Conservation (phyloP, 1,140 invertebrate species). For the Elymnias hypermnestra region DNA sequence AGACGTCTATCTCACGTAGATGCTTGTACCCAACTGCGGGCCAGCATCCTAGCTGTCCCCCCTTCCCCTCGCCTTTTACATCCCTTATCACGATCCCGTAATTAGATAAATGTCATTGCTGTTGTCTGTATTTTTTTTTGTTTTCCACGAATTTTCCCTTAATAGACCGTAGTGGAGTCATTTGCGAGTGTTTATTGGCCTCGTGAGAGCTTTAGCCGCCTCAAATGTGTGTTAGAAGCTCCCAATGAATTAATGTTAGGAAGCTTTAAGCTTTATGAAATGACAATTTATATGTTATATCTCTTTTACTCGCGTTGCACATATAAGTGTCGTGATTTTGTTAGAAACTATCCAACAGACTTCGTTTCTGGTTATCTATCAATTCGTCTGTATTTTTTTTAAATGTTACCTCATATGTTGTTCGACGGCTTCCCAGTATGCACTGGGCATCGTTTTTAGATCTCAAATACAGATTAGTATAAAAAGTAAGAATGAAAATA, state of each 20-base stretch:
- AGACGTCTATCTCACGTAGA: conserved; percentile 18
- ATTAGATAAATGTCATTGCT: conserved; percentile 72
- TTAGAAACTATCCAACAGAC: too few relatives aligned
- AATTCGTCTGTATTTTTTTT: too few relatives aligned
- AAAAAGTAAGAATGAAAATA: too few relatives aligned
- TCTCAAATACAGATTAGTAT: too few relatives aligned
- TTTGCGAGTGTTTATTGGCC: conserved; percentile 7
- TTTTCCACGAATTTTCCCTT: conserved; percentile 16
- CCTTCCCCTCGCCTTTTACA: conserved; percentile 29
- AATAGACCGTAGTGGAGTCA: conserved; percentile 11
- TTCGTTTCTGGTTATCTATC: too few relatives aligned
- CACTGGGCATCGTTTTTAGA: too few relatives aligned
- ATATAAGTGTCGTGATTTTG: too few relatives aligned
- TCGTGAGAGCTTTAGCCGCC: conserved; percentile 1
- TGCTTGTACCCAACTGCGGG: conserved; percentile 41
- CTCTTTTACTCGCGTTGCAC: neutral
- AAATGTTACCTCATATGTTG: too few relatives aligned
- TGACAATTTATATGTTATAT: too few relatives aligned
- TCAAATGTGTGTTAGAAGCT: conserved; percentile 1
- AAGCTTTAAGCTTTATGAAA: neutral
- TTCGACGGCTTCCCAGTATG: too few relatives aligned
- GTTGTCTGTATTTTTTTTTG: conserved; percentile 49
- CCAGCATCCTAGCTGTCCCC: conserved; percentile 31
- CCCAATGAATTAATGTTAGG: neutral
- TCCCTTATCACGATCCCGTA: conserved; percentile 65